These are phyloP conservation scores for Caenorhabditis panamensis DNA, from an alignment of 2,888 invertebrate species.

Conservation along the genomic window DNA sequence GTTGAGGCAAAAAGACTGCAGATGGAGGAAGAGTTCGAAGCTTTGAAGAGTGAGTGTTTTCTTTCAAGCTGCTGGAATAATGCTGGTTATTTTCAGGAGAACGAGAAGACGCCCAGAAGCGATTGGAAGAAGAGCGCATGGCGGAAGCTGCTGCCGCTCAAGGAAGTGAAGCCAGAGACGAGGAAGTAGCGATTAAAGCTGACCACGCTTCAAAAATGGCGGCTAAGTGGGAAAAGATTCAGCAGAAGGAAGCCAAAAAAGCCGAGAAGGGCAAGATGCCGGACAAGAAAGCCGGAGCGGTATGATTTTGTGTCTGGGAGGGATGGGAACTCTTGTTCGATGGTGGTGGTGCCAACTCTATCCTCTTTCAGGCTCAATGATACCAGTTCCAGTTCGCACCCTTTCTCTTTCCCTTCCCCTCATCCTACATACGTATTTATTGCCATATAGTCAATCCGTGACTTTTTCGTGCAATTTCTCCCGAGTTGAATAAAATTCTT, in stretches of 20 bases:
- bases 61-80: too few relatives aligned
- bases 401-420: slow-evolving; percentile 17
- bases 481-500: slow-evolving; percentile 21
- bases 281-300: slow-evolving; percentile 65
- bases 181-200: slow-evolving; percentile 72
- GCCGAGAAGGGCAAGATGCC: slow-evolving; percentile 81
- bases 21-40: slow-evolving; percentile 81
- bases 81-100: slow-evolving; percentile 70
- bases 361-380: slow-evolving; percentile 44
- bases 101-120: slow-evolving; percentile 75
- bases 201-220: slow-evolving; percentile 81
- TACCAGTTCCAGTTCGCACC: slow-evolving; percentile 6
- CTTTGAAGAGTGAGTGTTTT: slow-evolving; percentile 76
- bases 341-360: slow-evolving; percentile 15
- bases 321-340: background rate
- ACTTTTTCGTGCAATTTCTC: slow-evolving; percentile 15
- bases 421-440: slow-evolving; percentile 27
- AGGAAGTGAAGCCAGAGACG: slow-evolving; percentile 62
- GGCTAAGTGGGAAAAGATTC: slow-evolving; percentile 81
- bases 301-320: slow-evolving; percentile 30
- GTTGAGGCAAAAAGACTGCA: slow-evolving; percentile 81
- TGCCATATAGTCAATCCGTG: slow-evolving; percentile 23
- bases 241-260: slow-evolving; percentile 81
- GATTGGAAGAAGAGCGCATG: slow-evolving; percentile 75
- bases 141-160: slow-evolving; percentile 63